Conservation (phyloP, 2,113 vertebrate species). For the Saiga tatarica region DNA sequence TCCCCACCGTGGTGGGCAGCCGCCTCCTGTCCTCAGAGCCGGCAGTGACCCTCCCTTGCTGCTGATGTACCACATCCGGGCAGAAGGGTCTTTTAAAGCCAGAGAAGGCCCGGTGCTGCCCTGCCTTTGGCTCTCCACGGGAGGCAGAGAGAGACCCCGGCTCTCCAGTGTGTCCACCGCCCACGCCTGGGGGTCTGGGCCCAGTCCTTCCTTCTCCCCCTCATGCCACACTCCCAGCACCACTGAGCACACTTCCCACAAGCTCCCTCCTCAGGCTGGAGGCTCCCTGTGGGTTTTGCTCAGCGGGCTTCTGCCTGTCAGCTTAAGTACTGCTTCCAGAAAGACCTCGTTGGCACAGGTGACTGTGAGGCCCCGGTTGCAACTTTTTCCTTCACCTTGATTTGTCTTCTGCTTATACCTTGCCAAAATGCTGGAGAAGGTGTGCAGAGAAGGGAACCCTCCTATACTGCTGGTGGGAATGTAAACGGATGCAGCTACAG, state of each 20-base stretch:
- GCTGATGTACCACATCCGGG: neutral
- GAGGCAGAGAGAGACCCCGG: neutral
- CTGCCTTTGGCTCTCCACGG: neutral
- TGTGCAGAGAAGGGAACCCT: neutral
- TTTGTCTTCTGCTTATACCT: neutral
- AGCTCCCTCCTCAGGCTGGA: neutral
- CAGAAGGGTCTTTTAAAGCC: neutral
- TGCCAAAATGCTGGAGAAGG: neutral
- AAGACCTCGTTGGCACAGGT: neutral
- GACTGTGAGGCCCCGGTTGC: neutral
- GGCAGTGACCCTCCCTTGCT: neutral
- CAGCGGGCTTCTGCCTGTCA: neutral
- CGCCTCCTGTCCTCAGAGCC: neutral
- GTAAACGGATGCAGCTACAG: neutral
- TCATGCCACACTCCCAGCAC: fast-evolving
- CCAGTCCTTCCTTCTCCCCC: neutral
- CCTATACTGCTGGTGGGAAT: neutral
- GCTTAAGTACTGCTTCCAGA: neutral
- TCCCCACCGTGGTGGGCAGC: neutral
- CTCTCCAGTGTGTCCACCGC: fast-evolving
- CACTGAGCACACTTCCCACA: neutral
- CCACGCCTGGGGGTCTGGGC: neutral
- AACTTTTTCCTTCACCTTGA: neutral
- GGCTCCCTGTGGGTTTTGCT: neutral
- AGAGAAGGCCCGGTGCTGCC: neutral